These are phyloP conservation scores for Oryctolagus cuniculus DNA, from an alignment of 2,113 vertebrate species.

Conservation along the genomic window mOryCun1.1 NC_091450.1:46277001-46277500, in stretches of 20 bases:
- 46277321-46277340: background rate
- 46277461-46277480: background rate
- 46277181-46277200: background rate
- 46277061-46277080: background rate
- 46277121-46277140: background rate
- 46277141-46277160: background rate
- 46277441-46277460: background rate
- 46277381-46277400: background rate
- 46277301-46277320: background rate
- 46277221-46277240: background rate
- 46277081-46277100: background rate
- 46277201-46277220: background rate
- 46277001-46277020: background rate
- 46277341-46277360: background rate
- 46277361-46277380: background rate
- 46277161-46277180: background rate
- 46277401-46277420: background rate
- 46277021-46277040: too few relatives aligned
- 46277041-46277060: background rate
- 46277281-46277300: background rate
- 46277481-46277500: background rate
- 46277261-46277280: background rate
- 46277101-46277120: accelerated
- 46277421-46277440: background rate
- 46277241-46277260: background rate